Percentiles rank a stretch among this genome's conserved stretches.
Evolutionary conservation across 1,140 invertebrate species (phyloP).

Genomic region (Pseudomyrmex cubaensis): DNA sequence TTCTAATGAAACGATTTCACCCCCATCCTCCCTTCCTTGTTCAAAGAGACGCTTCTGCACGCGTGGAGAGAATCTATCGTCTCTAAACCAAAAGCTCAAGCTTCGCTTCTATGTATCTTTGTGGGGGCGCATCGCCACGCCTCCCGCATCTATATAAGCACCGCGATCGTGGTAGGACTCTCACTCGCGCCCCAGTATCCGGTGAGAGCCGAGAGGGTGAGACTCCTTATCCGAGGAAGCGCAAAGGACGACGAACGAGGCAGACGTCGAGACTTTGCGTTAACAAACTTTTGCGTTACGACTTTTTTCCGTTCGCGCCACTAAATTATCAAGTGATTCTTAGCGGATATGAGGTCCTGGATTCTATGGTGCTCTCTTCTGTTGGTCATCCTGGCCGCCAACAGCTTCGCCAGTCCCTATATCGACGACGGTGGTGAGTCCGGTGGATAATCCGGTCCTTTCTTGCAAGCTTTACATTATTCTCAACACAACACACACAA

Average conservation of each 20-base stretch:
- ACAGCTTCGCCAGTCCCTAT: conserved; percentile 72
- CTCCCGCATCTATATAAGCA: conserved; percentile 80
- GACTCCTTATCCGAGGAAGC: not conserved
- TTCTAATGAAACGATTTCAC: conserved; percentile 2
- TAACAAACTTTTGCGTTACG: not conserved
- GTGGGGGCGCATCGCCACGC: conserved; percentile 76
- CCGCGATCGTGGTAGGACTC: conserved; percentile 61
- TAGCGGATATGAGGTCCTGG: conserved; percentile 74
- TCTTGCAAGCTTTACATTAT: not conserved
- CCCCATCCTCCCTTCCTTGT: not conserved
- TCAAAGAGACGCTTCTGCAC: conserved; percentile 17
- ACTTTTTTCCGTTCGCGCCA: not conserved
- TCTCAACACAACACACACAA: not conserved
- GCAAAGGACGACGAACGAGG: conserved; percentile 17
- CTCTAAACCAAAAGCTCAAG: conserved; percentile 57
- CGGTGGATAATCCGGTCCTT: not conserved
- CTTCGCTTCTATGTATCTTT: conserved; percentile 60
- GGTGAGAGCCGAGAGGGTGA: conserved; percentile 46
- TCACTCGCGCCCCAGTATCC: conserved; percentile 75
- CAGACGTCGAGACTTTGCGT: conserved; percentile 17
- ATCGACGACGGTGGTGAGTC: conserved; percentile 79
- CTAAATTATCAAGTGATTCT: not conserved
- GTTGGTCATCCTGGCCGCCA: conserved; percentile 70
- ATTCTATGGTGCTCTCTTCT: conserved; percentile 70
- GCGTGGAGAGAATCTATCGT: conserved; percentile 46